These are phyloP conservation scores for Drosophila azteca DNA, from an alignment of 1,140 invertebrate species.

Conservation along the genomic window DNA sequence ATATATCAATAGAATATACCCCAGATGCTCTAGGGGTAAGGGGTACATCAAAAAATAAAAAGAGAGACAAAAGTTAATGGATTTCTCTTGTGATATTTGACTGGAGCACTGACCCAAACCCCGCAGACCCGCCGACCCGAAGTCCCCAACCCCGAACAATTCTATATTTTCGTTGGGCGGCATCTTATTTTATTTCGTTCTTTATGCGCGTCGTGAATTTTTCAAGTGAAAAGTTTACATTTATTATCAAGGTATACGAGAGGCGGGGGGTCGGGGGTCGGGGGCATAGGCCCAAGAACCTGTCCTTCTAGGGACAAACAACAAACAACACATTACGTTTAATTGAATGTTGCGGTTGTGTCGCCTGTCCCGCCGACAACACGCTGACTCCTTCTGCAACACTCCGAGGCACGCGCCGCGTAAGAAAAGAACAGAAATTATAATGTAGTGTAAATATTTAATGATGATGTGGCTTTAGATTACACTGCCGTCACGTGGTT, in stretches of 20 bases:
- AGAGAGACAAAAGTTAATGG: constrained; percentile 67
- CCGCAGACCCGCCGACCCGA: not conserved
- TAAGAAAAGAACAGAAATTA: constrained; percentile 63
- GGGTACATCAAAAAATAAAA: not conserved
- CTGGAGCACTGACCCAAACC: constrained; percentile 48
- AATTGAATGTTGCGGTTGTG: constrained; percentile 79
- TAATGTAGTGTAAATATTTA: constrained; percentile 82
- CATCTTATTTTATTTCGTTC: constrained; percentile 58
- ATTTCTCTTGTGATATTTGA: constrained; percentile 77
- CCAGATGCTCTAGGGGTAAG: no score
- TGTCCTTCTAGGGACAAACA: constrained; percentile 65
- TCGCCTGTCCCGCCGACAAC: constrained; percentile 31
- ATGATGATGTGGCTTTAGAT: constrained; percentile 80
- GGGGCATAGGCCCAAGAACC: constrained; percentile 8
- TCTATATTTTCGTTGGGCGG: constrained; percentile 43
- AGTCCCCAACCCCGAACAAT: constrained; percentile 18
- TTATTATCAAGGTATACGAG: constrained; percentile 60
- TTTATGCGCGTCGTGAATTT: constrained; percentile 53
- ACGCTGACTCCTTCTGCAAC: constrained; percentile 18
- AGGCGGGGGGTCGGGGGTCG: no score
- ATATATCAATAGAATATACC: no score
- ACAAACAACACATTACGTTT: constrained; percentile 81
- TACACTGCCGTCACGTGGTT: constrained; percentile 68
- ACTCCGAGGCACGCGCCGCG: constrained; percentile 39
- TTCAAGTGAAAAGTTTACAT: constrained; percentile 77